Evolutionary conservation across 2,797 vertebrate genomes (phyloP).

Genomic region (Gorsachius magnificus): DNA sequence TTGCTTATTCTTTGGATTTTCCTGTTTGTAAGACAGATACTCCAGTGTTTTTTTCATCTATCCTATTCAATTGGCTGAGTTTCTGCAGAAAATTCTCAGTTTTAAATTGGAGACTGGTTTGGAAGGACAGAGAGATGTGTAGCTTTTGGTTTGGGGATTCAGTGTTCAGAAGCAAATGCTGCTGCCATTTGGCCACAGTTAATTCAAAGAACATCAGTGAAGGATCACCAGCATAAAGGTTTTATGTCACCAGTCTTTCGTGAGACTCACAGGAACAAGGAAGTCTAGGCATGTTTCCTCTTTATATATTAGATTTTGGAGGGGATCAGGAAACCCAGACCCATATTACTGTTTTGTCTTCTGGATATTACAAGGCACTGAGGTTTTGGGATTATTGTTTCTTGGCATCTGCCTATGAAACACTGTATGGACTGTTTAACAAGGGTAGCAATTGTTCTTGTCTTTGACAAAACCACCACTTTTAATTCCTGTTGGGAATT

Average conservation of each 20-base stretch:
- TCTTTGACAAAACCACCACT: background rate
- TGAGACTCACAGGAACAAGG: background rate
- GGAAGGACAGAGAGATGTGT: background rate
- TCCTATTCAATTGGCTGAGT: background rate
- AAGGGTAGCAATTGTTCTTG: background rate
- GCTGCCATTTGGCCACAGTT: background rate
- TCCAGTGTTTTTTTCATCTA: background rate
- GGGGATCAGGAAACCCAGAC: background rate
- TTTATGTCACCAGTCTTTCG: background rate
- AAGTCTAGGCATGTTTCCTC: background rate
- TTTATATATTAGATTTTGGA: background rate
- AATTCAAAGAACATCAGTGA: background rate
- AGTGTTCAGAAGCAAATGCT: background rate
- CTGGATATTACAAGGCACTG: background rate
- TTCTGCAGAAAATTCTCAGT: background rate
- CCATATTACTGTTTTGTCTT: background rate
- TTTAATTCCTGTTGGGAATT: background rate
- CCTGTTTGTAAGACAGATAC: background rate
- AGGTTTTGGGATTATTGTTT: background rate
- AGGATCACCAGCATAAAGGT: background rate
- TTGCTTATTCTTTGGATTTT: background rate
- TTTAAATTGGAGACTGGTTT: background rate
- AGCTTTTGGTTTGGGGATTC: background rate
- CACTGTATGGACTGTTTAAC: background rate
- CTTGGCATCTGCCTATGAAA: background rate